Evolutionary conservation across 2,113 vertebrate species (phyloP), one percentile per base, ranked within the genome.

Genomic region (Nettapus auritus): DNA sequence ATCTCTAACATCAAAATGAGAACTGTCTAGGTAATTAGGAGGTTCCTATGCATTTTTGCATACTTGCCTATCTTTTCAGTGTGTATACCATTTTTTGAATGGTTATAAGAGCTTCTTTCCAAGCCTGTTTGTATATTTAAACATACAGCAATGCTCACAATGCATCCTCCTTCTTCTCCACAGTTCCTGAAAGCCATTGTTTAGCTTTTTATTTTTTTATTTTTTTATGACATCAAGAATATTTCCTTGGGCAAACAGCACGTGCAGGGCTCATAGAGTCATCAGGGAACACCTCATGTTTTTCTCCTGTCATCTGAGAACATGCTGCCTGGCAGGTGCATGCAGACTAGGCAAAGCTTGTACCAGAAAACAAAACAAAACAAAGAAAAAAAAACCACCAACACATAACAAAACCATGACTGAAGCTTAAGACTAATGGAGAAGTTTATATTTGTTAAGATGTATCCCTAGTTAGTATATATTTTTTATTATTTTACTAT

Each of bases 401-500:
- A 20, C 29, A 31, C 15, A 17, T 16, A 56, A 29, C 11, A 40
- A 29, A 62, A 64, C 44, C 68, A 33, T 60, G 57, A n/a, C 0
- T 46, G 69, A 86, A 55, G 40, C 21, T 60, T 82, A 78, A n/a
- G 53, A 73, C 9, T 44, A 84, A 40, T 38, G 44, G 18, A 79
- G 68, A 93, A 76, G 31, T 70, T 77, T 60, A n/a, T 90, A 89
- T 96, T 92, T 44, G 44, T 75, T 60, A 85, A 70, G n/a, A 29
- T 70, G 12, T 44, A 57, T 36, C 55, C n/a, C 15, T 70, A 69
- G 36, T 64, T 22, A 67, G 8, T 48, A 59, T 6, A 78, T 80
- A 94, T 71, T n/a, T n/a, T n/a, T n/a, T n/a, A n/a, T n/a, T n/a
- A n/a, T n/a, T n/a, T n/a, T n/a, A n/a, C n/a, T n/a, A n/a, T n/a